Percentiles rank a stretch among this genome's conserved stretches.
These are phyloP conservation scores for Coremacera marginata DNA, from an alignment of 2,888 invertebrate species.

Conservation along the genomic window DNA sequence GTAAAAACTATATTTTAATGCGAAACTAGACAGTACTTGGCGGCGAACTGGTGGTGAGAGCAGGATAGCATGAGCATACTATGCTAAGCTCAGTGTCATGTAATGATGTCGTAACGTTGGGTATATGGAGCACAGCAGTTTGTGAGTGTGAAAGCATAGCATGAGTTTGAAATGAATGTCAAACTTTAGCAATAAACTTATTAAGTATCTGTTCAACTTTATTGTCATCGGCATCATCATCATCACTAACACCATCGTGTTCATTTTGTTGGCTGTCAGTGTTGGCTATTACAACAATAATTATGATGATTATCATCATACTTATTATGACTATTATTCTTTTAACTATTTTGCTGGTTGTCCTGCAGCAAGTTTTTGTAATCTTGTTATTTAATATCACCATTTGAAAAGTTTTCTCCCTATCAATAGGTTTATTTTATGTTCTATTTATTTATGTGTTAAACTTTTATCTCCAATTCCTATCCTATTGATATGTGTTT, in stretches of 20 bases:
- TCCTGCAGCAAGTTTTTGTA: too few species aligned
- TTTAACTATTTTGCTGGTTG: too few species aligned
- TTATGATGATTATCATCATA: too few species aligned
- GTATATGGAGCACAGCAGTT: background rate
- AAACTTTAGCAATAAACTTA: conserved; percentile 32
- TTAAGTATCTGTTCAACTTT: conserved; percentile 33
- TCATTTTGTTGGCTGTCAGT: background rate
- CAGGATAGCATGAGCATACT: background rate
- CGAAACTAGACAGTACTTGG: background rate
- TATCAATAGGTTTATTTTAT: too few species aligned
- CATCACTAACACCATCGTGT: background rate
- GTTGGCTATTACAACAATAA: background rate
- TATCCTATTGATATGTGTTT: too few species aligned
- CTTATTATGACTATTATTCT: too few species aligned
- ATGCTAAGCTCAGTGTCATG: too few species aligned
- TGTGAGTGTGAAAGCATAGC: background rate
- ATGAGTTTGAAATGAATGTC: conserved; percentile 16
- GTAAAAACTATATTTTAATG: conserved; percentile 29
- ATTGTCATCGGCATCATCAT: conserved; percentile 22
- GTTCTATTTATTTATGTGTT: too few species aligned
- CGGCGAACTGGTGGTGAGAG: background rate
- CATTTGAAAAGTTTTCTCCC: too few species aligned
- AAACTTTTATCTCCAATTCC: too few species aligned
- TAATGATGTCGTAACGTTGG: background rate
- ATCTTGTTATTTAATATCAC: too few species aligned